These are phyloP conservation scores for Magallana ariakensis DNA, from an alignment of 1,140 invertebrate genomes.

Conservation along the genomic window DNA sequence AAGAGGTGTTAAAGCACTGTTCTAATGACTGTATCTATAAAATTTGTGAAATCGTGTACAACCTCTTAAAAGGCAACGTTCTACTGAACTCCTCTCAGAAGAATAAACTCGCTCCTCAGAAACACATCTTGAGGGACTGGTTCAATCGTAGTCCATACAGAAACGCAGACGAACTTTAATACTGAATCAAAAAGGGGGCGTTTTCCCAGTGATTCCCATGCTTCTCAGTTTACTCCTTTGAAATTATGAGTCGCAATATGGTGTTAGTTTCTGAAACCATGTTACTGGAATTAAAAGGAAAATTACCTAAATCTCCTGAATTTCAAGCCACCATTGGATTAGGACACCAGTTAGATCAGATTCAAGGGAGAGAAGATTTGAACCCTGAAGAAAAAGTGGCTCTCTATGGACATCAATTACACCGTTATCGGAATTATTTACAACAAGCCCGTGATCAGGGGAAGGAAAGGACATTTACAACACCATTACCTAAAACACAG, in stretches of 20 bases:
- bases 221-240: too few relatives aligned
- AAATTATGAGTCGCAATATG: background rate
- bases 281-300: background rate
- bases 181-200: background rate
- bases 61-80: background rate
- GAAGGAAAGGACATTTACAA: background rate
- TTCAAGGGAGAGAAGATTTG: background rate
- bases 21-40: background rate
- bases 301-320: background rate
- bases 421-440: background rate
- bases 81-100: background rate
- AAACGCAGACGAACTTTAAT: background rate
- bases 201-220: too few relatives aligned
- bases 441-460: background rate
- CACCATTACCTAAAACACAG: too few relatives aligned
- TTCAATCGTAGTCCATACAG: background rate
- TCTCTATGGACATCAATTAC: background rate
- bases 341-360: background rate
- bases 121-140: background rate
- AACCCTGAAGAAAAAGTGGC: background rate
- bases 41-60: constrained; percentile 8
- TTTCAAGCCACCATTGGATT: background rate
- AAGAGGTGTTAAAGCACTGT: background rate
- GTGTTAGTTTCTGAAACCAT: background rate
- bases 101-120: background rate